These are phyloP conservation scores for Apeira syringaria DNA, from an alignment of 2,888 invertebrate genomes.

Conservation along the genomic window DNA sequence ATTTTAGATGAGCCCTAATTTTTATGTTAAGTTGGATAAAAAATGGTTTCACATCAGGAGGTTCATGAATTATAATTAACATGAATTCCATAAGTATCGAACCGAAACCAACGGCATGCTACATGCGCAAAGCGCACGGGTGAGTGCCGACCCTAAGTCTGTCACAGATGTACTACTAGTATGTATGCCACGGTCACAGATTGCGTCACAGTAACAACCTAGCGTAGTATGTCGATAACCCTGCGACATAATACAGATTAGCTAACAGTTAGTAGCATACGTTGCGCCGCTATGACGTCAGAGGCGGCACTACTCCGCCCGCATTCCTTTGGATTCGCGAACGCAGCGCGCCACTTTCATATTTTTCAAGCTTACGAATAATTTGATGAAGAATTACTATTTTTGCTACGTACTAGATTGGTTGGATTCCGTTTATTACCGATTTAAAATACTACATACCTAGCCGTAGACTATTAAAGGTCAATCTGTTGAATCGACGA, in stretches of 20 bases:
- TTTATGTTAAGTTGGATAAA: background rate
- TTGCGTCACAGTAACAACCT: constrained; percentile 33
- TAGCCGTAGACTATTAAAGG: background rate
- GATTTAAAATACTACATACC: too few relatives aligned
- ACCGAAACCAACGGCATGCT: constrained; percentile 68
- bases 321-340: constrained; percentile 73
- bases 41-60: constrained; percentile 34
- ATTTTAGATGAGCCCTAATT: constrained; percentile 5
- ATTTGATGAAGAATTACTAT: background rate
- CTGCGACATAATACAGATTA: constrained; percentile 60
- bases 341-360: constrained; percentile 52
- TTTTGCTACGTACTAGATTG: background rate
- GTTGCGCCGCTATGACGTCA: constrained; percentile 71
- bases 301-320: constrained; percentile 64
- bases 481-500: constrained; percentile 2
- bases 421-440: too few relatives aligned
- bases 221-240: constrained; percentile 76
- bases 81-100: constrained; percentile 58
- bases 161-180: constrained; percentile 29
- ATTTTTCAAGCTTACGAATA: constrained; percentile 28
- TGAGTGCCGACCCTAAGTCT: constrained; percentile 57
- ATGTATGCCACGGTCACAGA: constrained; percentile 5
- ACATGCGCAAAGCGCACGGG: constrained; percentile 52
- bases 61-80: constrained; percentile 36
- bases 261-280: constrained; percentile 32